Conservation (phyloP, 2,888 invertebrate genomes). For the Rosalia funebris region DNA sequence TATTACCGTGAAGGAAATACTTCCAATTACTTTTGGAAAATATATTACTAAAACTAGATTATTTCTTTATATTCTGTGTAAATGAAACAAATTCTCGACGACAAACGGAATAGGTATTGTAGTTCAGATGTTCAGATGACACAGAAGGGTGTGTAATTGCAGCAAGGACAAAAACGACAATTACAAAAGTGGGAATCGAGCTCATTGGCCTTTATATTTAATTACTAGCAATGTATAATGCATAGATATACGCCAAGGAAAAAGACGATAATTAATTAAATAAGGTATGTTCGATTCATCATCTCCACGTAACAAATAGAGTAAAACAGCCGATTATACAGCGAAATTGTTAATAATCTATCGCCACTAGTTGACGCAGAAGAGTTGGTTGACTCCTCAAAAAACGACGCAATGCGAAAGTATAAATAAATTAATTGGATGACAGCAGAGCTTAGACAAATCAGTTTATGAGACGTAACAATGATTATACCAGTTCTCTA, state of each 20-base stretch:
- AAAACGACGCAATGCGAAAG: conserved; percentile 17
- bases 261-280: conserved; percentile 22
- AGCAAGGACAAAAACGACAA: too few species aligned
- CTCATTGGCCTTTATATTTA: conserved; percentile 4
- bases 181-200: background rate
- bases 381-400: conserved; percentile 1
- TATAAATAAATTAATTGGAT: conserved; percentile 41
- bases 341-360: conserved; percentile 14
- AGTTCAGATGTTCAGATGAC: too few species aligned
- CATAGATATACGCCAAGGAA: conserved; percentile 5
- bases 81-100: too few species aligned
- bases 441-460: conserved; percentile 42
- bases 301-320: conserved; percentile 5
- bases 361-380: conserved; percentile 13
- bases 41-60: too few species aligned
- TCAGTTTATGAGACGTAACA: conserved; percentile 43
- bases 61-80: too few species aligned
- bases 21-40: too few species aligned
- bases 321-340: conserved; percentile 12
- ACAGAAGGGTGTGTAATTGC: too few species aligned
- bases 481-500: conserved; percentile 42
- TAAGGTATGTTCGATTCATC: conserved; percentile 9
- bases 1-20: too few species aligned
- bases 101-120: too few species aligned
- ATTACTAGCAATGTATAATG: conserved; percentile 12